Evolutionary conservation across 2,888 invertebrate species (phyloP), one percentile per base, ranked within the genome.

Genomic region (Zootermopsis nevadensis): DNA sequence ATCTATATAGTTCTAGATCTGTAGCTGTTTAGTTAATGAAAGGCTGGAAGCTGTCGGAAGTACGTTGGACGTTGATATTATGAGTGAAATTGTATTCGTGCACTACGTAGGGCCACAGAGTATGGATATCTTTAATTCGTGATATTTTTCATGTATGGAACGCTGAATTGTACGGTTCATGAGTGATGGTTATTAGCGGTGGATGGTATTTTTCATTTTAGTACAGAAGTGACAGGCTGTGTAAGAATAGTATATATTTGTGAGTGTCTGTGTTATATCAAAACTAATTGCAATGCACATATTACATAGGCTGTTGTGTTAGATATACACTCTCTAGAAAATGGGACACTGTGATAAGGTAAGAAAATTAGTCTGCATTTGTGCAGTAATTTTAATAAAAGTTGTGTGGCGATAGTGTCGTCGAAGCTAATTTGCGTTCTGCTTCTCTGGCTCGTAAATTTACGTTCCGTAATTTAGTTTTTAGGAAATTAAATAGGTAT

Each of bases 341-440:
- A 74, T 74, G 74, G 74, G 15, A 35, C 74, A 38, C 19, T 42
- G 35, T 38, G 24, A 38, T 4, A 74, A 74, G 74, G 74, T 74
- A 74, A 74, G 74, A 48, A 48, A 48, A 15, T 2, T 8, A n/a
- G n/a, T n/a, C n/a, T 19, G 12, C 48, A 48, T 0, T 6, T 60
- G 6, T 60, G n/a, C n/a, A 27, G 60, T n/a, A 60, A 12, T 8
- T 7, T 2, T n/a, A 10, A 6, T 60, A 60, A 60, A 4, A 60
- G 7, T 6, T 27, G 19, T 19, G 2, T 27, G 6, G 27, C n/a
- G 2, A 27, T 10, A 60, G 60, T 60, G 60, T 60, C 60, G n/a
- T 4, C n/a, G n/a, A 6, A n/a, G n/a, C 27, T 27, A n/a, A 60
- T 60, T 27, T 6, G 27, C 60, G 6, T 19, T 48, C 19, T 60